Percentiles rank a stretch among this genome's conserved stretches.
Conservation (phyloP, 2,888 invertebrate species). For the Apeira syringaria region DNA sequence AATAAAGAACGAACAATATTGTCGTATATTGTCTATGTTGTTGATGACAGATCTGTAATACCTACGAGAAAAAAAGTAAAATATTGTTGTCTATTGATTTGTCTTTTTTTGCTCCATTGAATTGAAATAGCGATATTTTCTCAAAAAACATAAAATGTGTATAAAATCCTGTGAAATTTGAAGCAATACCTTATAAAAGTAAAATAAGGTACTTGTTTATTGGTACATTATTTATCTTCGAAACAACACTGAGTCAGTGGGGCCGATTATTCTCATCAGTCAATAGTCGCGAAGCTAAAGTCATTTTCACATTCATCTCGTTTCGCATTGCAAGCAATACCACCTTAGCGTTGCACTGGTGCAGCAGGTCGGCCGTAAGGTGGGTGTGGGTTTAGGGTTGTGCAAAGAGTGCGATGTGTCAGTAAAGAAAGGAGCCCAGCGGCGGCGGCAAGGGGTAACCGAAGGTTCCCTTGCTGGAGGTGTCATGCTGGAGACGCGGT, state of each 20-base stretch:
- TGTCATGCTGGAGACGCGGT: slow-evolving; percentile 90
- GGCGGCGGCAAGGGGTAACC: slow-evolving; percentile 42
- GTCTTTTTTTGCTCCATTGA: slow-evolving; percentile 75
- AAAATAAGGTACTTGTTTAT: neutral
- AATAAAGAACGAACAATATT: no score
- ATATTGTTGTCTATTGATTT: slow-evolving; percentile 74
- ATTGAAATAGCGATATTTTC: slow-evolving; percentile 54
- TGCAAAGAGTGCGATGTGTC: slow-evolving; percentile 29
- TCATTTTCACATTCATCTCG: slow-evolving; percentile 60
- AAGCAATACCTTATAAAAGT: slow-evolving; percentile 27
- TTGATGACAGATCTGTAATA: slow-evolving; percentile 39
- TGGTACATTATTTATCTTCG: no score
- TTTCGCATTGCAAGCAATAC: slow-evolving; percentile 68
- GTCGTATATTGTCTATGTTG: slow-evolving; percentile 32
- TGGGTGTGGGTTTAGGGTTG: slow-evolving; percentile 54
- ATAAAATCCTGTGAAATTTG: slow-evolving; percentile 48
- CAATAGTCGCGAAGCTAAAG: slow-evolving; percentile 46
- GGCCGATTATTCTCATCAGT: slow-evolving; percentile 23
- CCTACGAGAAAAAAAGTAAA: slow-evolving; percentile 26
- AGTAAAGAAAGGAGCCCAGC: slow-evolving; percentile 66
- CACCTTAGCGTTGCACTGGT: slow-evolving; percentile 53
- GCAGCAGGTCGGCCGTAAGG: slow-evolving; percentile 40
- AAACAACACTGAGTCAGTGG: slow-evolving; percentile 6
- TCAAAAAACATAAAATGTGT: slow-evolving; percentile 49
- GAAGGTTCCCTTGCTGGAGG: slow-evolving; percentile 55